These are phyloP conservation scores for Macrotrachela quadricornifera DNA, from an alignment of 1,140 invertebrate genomes.

Conservation along the genomic window DNA sequence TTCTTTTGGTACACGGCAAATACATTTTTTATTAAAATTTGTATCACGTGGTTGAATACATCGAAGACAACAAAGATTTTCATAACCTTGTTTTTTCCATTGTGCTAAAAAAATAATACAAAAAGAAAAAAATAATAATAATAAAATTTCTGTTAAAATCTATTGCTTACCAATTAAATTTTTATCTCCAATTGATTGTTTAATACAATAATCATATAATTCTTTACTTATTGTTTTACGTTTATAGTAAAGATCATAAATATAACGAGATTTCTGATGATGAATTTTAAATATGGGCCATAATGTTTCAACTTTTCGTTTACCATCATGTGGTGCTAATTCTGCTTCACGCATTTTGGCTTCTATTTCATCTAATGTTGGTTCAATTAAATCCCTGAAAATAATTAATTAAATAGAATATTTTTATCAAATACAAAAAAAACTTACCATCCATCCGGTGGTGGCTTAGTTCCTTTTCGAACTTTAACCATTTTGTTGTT, in stretches of 20 bases:
- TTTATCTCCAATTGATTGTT: slow-evolving; percentile 86
- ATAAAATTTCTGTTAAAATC: slow-evolving; percentile 46
- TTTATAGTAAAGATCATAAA: slow-evolving; percentile 86
- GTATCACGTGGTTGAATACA: slow-evolving; percentile 96
- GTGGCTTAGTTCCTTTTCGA: no score
- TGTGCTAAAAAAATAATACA: no score
- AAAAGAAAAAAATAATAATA: no score
- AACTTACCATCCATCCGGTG: no score
- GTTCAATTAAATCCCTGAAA: slow-evolving; percentile 77
- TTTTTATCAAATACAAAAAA: no score
- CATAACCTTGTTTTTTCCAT: slow-evolving; percentile 47
- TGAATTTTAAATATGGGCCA: slow-evolving; percentile 98
- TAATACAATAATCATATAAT: slow-evolving; percentile 85
- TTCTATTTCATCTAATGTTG: slow-evolving; percentile 86
- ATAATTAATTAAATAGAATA: no score
- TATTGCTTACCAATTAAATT: slow-evolving; percentile 99
- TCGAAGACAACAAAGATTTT: slow-evolving; percentile 91
- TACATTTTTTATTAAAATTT: slow-evolving; percentile 97
- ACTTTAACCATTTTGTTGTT: no score
- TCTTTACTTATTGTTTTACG: slow-evolving; percentile 88
- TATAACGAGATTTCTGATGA: slow-evolving; percentile 88
- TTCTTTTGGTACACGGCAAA: slow-evolving; percentile 89
- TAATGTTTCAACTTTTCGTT: slow-evolving; percentile 84
- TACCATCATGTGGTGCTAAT: slow-evolving; percentile 94
- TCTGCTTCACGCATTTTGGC: slow-evolving; percentile 98